A percentile compares a stretch with the other conserved stretches of the same genome.
Conservation (phyloP, 2,888 invertebrate species). For the Autographa pulchrina region DNA sequence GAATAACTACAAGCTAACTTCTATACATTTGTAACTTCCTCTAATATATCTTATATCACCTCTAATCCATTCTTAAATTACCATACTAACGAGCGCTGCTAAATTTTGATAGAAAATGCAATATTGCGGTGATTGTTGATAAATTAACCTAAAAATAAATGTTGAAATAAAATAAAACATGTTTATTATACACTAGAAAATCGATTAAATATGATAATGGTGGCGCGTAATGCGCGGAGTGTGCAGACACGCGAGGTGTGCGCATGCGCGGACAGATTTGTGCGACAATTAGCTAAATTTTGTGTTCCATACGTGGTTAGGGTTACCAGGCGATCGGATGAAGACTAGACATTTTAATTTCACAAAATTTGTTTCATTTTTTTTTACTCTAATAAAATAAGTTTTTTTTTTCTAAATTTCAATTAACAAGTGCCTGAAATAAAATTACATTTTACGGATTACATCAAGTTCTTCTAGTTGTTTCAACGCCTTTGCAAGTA, state of each 20-base stretch:
- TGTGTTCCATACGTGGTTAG: not conserved
- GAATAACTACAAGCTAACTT: not conserved
- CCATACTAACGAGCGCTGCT: constrained; percentile 15
- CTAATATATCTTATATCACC: constrained; percentile 6
- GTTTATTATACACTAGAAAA: constrained; percentile 37
- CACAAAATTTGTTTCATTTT: too few relatives aligned
- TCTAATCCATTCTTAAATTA: constrained; percentile 12
- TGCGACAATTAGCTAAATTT: not conserved
- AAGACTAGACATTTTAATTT: not conserved
- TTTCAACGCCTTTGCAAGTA: too few relatives aligned
- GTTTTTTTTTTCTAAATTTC: too few relatives aligned
- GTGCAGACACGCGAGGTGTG: constrained; percentile 21
- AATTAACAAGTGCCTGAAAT: too few relatives aligned
- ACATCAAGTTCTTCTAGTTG: too few relatives aligned
- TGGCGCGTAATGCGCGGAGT: constrained; percentile 24
- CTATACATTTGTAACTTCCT: constrained; percentile 1
- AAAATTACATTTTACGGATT: too few relatives aligned
- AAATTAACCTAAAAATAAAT: constrained; percentile 36
- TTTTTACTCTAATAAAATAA: too few relatives aligned
- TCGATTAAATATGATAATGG: constrained; percentile 36
- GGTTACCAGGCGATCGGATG: not conserved
- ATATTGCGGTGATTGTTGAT: constrained; percentile 18
- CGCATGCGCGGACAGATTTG: not conserved
- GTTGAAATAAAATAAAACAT: constrained; percentile 27
- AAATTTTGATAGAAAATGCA: constrained; percentile 9